phyloP scores from a whole-genome alignment of 2,888 invertebrate genomes.

The Diarsia rubi region DNA sequence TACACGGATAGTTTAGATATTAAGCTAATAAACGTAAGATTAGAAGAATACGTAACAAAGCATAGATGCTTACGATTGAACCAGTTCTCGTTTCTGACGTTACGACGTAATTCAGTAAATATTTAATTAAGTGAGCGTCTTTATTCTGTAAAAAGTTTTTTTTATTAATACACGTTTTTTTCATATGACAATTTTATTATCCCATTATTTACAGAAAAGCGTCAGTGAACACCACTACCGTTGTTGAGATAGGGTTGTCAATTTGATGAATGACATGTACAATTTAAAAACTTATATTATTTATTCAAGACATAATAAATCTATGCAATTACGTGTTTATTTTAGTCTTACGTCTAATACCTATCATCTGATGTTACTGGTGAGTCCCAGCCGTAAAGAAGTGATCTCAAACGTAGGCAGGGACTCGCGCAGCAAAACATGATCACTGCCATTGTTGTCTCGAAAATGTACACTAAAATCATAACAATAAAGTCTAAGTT shows the following conservation, averaged over 20 bases:
- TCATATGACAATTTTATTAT: background rate
- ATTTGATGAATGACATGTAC: conserved; percentile 24
- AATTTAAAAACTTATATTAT: conserved; percentile 59
- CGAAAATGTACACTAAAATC: conserved; percentile 73
- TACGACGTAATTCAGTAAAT: conserved; percentile 42
- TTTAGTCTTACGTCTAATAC: conserved; percentile 66
- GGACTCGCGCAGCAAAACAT: conserved; percentile 70
- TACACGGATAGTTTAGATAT: conserved; percentile 79
- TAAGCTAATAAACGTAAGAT: conserved; percentile 68
- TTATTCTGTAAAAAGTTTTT: conserved; percentile 7
- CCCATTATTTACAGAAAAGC: background rate
- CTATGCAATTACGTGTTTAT: conserved; percentile 67
- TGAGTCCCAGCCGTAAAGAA: conserved; percentile 80
- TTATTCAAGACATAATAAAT: conserved; percentile 62
- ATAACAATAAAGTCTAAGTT: conserved; percentile 70
- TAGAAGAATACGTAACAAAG: conserved; percentile 65
- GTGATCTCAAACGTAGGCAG: conserved; percentile 86
- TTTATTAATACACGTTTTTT: conserved; percentile 3
- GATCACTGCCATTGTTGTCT: conserved; percentile 82
- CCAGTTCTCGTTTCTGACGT: conserved; percentile 46
- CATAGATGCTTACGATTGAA: conserved; percentile 65
- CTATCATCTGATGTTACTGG: conserved; percentile 68
- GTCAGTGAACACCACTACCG: conserved; percentile 38
- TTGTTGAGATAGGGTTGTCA: conserved; percentile 43
- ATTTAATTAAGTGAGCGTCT: conserved; percentile 36